These are phyloP conservation scores for Boloria euphrosyne DNA, from an alignment of 2,888 invertebrate genomes.

Conservation along the genomic window DNA sequence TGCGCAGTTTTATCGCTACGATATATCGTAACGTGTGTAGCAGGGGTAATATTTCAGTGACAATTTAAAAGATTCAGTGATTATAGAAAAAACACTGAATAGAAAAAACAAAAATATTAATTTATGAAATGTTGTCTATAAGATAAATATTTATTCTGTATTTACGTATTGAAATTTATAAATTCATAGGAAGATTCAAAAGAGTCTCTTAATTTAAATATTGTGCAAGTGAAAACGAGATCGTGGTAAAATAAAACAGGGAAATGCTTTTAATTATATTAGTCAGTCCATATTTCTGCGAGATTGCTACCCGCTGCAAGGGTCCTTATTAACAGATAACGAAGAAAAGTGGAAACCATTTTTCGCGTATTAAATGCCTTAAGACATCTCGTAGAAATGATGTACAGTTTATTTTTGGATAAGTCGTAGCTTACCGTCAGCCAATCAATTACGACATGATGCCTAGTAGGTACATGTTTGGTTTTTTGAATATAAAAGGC, in stretches of 20 bases:
- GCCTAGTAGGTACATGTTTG: background rate
- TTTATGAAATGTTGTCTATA: too few species aligned
- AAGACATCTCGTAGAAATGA: conserved; percentile 28
- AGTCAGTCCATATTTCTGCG: conserved; percentile 26
- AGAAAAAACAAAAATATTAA: too few species aligned
- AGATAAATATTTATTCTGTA: too few species aligned
- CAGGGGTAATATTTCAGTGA: too few species aligned
- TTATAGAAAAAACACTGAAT: too few species aligned
- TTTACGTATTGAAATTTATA: too few species aligned
- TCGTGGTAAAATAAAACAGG: conserved; percentile 11
- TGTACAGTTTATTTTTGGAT: conserved; percentile 33
- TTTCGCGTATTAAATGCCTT: conserved; percentile 37
- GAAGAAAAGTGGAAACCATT: conserved; percentile 39
- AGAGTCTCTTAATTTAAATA: conserved; percentile 17
- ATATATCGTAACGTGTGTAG: too few species aligned
- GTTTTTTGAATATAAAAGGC: background rate
- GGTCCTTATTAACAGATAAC: conserved; percentile 39
- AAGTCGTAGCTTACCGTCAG: conserved; percentile 28
- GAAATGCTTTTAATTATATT: conserved; percentile 27
- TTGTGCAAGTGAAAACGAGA: background rate
- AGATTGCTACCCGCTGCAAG: conserved; percentile 33
- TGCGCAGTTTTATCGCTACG: too few species aligned
- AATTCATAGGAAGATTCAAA: background rate
- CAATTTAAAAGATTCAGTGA: too few species aligned
- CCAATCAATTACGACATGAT: conserved; percentile 26